These are phyloP conservation scores for Phalloptychus januarius DNA, from an alignment of 2,797 vertebrate genomes.

Conservation along the genomic window DNA sequence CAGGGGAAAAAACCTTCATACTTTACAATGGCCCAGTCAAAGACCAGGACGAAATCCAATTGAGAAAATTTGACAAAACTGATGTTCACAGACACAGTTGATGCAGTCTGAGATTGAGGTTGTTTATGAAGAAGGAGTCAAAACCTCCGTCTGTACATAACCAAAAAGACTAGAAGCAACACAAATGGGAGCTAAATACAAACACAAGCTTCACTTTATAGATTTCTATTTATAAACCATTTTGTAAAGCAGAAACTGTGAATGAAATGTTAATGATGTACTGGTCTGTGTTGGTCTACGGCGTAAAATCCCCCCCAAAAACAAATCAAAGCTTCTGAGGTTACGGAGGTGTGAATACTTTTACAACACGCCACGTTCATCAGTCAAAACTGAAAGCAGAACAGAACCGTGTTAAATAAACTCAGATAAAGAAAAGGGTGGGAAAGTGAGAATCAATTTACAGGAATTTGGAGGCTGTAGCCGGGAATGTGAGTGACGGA, in stretches of 20 bases:
- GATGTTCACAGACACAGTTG: not conserved
- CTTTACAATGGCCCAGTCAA: not conserved
- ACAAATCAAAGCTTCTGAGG: not conserved
- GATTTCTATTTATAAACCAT: not conserved
- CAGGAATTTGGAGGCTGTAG: slow-evolving; percentile 38
- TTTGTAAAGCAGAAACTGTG: not conserved
- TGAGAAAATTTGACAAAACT: not conserved
- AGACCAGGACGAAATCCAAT: not conserved
- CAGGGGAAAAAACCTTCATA: not conserved
- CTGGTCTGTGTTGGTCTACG: not conserved
- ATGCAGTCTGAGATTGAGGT: not conserved
- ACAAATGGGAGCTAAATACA: not conserved
- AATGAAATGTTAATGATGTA: not conserved
- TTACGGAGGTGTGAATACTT: not conserved
- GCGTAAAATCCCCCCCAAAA: not conserved
- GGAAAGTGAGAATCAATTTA: slow-evolving; percentile 28
- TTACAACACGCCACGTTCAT: not conserved
- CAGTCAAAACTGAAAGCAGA: slow-evolving; percentile 12
- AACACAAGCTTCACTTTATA: not conserved
- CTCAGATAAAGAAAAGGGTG: slow-evolving; percentile 17
- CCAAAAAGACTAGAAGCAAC: not conserved
- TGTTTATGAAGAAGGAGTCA: not conserved
- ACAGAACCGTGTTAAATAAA: slow-evolving; percentile 31
- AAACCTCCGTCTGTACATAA: not conserved
- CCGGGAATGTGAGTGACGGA: slow-evolving; percentile 23